Conservation (phyloP, 1,140 invertebrate genomes). For the Ptiloglossa arizonensis region DNA sequence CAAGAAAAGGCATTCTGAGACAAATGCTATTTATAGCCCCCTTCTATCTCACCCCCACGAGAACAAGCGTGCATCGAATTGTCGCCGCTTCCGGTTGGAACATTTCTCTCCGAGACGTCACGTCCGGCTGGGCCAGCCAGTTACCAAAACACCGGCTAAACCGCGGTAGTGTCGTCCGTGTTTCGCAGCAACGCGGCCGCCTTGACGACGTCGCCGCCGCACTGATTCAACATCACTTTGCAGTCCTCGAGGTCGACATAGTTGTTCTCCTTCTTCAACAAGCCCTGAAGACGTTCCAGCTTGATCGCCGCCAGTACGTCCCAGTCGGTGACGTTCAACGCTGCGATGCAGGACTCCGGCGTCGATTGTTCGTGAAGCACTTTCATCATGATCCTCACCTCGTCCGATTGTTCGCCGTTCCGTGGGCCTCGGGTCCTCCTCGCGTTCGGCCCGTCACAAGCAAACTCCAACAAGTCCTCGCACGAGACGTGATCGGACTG, state of each 20-base stretch:
- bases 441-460: conserved; percentile 89
- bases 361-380: conserved; percentile 92
- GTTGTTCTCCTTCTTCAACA: conserved; percentile 81
- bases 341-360: conserved; percentile 89
- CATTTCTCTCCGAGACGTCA: not conserved
- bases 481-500: conserved; percentile 92
- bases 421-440: conserved; percentile 85
- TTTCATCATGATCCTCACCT: conserved; percentile 95
- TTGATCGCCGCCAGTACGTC: conserved; percentile 95
- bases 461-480: conserved; percentile 95
- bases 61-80: not conserved
- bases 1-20: conserved; percentile 2
- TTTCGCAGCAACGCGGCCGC: conserved; percentile 76
- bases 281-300: conserved; percentile 88
- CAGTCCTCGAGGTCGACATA: conserved; percentile 77
- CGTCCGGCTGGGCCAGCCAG: not conserved
- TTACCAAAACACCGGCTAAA: conserved; percentile 57
- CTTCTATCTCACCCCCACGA: too few species aligned
- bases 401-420: conserved; percentile 92
- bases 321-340: conserved; percentile 93
- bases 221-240: conserved; percentile 77
- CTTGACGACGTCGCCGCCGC: conserved; percentile 77
- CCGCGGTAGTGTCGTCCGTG: conserved; percentile 77
- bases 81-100: too few species aligned
- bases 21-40: conserved; percentile 44